Percentiles rank a stretch among this genome's conserved stretches.
These are phyloP conservation scores for Perodicticus potto DNA, from an alignment of 2,797 vertebrate genomes.

Conservation along the genomic window DNA sequence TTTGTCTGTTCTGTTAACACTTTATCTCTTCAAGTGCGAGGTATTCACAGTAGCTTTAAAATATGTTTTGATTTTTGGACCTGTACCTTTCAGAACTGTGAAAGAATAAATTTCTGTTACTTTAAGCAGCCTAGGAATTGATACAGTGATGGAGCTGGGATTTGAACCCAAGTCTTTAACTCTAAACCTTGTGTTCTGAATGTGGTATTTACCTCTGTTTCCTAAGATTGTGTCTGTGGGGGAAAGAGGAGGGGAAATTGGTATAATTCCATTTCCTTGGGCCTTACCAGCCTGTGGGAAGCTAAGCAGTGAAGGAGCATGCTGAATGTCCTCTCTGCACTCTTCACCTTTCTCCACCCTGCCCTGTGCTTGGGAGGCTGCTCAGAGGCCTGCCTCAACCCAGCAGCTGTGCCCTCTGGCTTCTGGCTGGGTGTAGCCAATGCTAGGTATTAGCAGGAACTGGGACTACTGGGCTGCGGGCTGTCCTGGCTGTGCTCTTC, in stretches of 20 bases:
- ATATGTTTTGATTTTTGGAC: not conserved
- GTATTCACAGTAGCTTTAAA: not conserved
- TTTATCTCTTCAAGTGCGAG: not conserved
- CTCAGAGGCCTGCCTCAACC: not conserved
- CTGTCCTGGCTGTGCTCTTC: not conserved
- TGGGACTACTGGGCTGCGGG: not conserved
- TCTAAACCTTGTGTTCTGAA: not conserved
- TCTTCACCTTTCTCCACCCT: not conserved
- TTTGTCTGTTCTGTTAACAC: not conserved
- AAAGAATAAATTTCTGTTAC: not conserved
- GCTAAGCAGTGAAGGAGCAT: not conserved
- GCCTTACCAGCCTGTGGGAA: not conserved
- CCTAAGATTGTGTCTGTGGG: not conserved
- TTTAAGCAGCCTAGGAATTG: not conserved
- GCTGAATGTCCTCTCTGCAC: not conserved
- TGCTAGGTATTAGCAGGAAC: not conserved
- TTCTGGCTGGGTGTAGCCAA: not conserved
- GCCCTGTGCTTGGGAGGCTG: not conserved
- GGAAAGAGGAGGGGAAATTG: not conserved
- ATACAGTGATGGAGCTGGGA: not conserved
- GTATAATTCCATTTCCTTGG: not conserved
- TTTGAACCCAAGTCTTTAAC: not conserved
- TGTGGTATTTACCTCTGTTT: not conserved
- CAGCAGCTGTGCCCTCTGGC: not conserved
- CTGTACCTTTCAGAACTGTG: not conserved